phyloP scores from a whole-genome alignment of 2,888 invertebrate genomes.

The Agrochola lota region DNA sequence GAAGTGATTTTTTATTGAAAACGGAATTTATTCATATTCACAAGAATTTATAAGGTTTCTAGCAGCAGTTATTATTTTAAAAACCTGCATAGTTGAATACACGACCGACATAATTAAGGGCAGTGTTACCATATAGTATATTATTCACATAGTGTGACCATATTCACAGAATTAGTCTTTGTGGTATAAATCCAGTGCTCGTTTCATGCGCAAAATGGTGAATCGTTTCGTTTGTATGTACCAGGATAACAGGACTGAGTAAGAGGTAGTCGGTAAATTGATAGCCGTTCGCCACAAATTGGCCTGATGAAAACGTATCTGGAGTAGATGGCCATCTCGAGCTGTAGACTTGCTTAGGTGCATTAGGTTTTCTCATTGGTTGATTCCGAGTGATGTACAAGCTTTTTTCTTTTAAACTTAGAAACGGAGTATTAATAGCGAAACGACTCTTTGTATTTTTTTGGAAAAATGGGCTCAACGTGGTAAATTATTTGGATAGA shows the following conservation, averaged over 20 bases:
- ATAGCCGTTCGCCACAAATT: conserved; percentile 45
- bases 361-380: neutral
- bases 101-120: neutral
- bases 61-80: neutral
- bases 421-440: too few relatives aligned
- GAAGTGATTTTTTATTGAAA: neutral
- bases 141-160: conserved; percentile 1
- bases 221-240: conserved; percentile 2
- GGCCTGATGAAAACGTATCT: conserved; percentile 41
- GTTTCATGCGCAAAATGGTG: neutral
- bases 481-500: too few relatives aligned
- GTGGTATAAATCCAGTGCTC: neutral
- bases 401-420: neutral
- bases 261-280: conserved; percentile 32
- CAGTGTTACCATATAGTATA: neutral
- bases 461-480: too few relatives aligned
- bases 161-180: neutral
- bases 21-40: neutral
- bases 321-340: neutral
- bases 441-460: too few relatives aligned
- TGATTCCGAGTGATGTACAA: neutral
- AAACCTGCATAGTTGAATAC: neutral
- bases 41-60: neutral
- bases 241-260: conserved; percentile 23
- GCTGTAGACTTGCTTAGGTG: neutral